A percentile compares a stretch with the other conserved stretches of the same genome.
These are phyloP conservation scores for Andrena dorsata DNA, from an alignment of 2,888 invertebrate species.

Conservation along the genomic window DNA sequence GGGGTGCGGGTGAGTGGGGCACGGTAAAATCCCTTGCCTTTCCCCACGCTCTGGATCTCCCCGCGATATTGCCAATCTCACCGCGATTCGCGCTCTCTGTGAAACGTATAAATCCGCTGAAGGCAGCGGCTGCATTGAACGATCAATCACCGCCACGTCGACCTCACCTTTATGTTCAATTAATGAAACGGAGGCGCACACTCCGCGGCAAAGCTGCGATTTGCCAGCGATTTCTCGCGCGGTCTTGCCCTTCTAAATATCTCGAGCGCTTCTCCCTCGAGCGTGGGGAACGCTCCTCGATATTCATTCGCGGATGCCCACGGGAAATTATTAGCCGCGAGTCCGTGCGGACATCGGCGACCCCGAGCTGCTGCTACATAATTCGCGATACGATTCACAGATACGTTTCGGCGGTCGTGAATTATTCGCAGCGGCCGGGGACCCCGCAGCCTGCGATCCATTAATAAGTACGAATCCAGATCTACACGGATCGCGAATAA, in stretches of 20 bases:
- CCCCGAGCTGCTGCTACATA: conserved; percentile 37
- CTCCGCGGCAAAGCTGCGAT: too few species aligned
- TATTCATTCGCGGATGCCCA: conserved; percentile 48
- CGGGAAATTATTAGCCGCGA: conserved; percentile 71
- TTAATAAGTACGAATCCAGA: conserved; percentile 26
- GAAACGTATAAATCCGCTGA: background rate
- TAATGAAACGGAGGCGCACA: too few species aligned
- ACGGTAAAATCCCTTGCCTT: conserved; percentile 9
- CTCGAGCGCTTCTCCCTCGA: background rate
- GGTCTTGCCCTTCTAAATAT: too few species aligned
- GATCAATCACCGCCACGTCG: background rate
- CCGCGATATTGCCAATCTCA: background rate
- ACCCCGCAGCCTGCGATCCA: background rate
- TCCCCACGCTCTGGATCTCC: background rate
- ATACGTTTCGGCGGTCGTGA: conserved; percentile 24
- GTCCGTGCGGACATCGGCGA: conserved; percentile 45
- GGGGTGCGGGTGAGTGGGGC: background rate
- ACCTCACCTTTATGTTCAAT: too few species aligned
- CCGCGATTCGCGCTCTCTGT: background rate
- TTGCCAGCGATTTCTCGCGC: too few species aligned
- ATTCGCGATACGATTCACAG: conserved; percentile 44
- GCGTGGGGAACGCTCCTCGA: background rate
- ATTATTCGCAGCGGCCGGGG: conserved; percentile 19
- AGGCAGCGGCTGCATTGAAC: background rate
- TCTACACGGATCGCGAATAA: background rate